phyloP scores from a whole-genome alignment of 2,888 invertebrate species.

The Torymus aiolomorphi region DNA sequence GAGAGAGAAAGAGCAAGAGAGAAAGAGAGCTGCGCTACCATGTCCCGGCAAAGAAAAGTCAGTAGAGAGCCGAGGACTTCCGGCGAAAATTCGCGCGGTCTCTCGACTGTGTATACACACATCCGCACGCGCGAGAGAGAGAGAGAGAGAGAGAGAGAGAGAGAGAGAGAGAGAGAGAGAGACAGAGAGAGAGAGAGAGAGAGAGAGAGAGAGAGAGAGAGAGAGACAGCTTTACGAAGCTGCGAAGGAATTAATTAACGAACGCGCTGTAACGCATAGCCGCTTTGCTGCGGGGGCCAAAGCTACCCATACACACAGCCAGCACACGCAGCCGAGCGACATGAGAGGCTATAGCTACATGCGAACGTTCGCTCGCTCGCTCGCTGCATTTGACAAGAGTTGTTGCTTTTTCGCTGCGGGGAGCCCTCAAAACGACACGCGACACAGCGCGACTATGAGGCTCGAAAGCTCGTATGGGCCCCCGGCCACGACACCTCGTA shows the following conservation, averaged over 20 bases:
- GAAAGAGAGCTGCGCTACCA: background rate
- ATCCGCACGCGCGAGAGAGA: no score
- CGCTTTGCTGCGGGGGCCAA: background rate
- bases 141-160: no score
- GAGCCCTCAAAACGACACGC: conserved; percentile 19
- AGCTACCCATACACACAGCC: no score
- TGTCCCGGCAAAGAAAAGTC: background rate
- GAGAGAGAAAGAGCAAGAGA: background rate
- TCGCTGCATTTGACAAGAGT: conserved; percentile 50
- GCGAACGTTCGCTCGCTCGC: background rate
- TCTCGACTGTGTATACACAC: no score
- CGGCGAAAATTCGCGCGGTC: no score
- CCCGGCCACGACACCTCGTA: conserved; percentile 47
- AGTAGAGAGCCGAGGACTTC: background rate
- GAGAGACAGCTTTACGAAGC: background rate
- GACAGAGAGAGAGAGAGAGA: no score
- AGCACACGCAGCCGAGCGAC: background rate
- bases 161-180: no score
- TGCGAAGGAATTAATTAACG: conserved; percentile 48
- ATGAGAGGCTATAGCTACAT: conserved; percentile 26
- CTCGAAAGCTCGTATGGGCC: conserved; percentile 46
- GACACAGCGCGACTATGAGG: conserved; percentile 32
- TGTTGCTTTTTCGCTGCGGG: conserved; percentile 47
- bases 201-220: background rate
- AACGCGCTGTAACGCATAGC: background rate